Evolutionary conservation across 2,888 invertebrate species (phyloP).

Genomic region (Lithophane semibrunnea): DNA sequence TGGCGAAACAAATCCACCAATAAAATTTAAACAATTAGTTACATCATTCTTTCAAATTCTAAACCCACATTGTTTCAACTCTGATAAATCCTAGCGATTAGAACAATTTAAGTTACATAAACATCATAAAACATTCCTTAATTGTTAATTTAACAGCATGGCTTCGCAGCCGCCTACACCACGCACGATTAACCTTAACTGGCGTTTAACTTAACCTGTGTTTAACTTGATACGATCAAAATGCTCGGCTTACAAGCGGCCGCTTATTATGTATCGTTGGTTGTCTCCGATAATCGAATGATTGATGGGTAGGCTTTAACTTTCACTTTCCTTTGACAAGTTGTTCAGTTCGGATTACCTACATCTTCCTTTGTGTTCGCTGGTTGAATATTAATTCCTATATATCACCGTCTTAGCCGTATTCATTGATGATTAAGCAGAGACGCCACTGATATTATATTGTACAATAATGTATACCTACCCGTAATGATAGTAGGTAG

Average conservation of each 20-base stretch:
- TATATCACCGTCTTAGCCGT: neutral
- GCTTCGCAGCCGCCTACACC: conserved; percentile 22
- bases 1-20: conserved; percentile 2
- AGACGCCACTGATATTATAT: neutral
- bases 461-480: too few species aligned
- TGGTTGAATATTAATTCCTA: conserved; percentile 24
- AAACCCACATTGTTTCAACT: conserved; percentile 27
- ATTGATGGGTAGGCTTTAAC: conserved; percentile 50
- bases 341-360: conserved; percentile 42
- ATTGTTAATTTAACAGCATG: neutral
- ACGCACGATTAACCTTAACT: conserved; percentile 34
- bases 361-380: conserved; percentile 34
- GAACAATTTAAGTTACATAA: conserved; percentile 48
- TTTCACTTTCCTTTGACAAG: conserved; percentile 61
- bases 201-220: conserved; percentile 28
- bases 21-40: conserved; percentile 21
- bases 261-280: conserved; percentile 53
- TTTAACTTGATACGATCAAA: conserved; percentile 53
- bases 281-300: conserved; percentile 51
- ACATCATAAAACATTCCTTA: conserved; percentile 16
- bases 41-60: conserved; percentile 11
- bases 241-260: conserved; percentile 19
- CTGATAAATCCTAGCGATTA: conserved; percentile 15
- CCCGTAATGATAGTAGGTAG: too few species aligned
- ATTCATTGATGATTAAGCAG: neutral